Conservation (phyloP, 1,140 invertebrate genomes). For the Steinernema feltiae region DNA sequence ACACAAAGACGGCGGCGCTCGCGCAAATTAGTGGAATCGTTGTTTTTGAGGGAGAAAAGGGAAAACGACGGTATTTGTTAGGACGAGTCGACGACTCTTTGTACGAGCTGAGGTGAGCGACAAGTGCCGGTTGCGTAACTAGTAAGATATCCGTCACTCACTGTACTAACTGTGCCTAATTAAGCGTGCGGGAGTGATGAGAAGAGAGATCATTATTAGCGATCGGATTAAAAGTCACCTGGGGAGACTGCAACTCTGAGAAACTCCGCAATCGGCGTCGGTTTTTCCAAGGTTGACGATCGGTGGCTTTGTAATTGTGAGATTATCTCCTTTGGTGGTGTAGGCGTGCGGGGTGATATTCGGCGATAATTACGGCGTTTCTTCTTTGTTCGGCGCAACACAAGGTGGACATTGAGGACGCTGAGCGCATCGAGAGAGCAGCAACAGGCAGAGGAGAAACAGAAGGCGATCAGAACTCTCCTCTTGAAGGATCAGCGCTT, state of each 20-base stretch:
- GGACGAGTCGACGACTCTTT: not conserved
- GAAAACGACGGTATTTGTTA: not conserved
- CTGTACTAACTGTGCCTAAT: not conserved
- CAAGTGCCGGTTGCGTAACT: not conserved
- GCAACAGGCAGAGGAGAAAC: not conserved
- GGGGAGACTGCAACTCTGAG: not conserved
- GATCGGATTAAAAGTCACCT: not conserved
- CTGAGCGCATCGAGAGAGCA: not conserved
- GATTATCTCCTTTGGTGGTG: constrained; percentile 14
- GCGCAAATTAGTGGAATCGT: constrained; percentile 5
- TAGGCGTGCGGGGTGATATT: not conserved
- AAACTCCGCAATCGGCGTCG: not conserved
- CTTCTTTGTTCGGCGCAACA: constrained; percentile 9
- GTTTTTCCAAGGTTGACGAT: constrained; percentile 3
- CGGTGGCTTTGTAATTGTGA: constrained; percentile 10
- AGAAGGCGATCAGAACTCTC: too few species aligned
- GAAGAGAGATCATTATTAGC: not conserved
- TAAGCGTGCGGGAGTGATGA: not conserved
- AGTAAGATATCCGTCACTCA: not conserved
- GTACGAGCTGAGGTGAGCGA: not conserved
- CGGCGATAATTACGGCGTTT: constrained; percentile 13
- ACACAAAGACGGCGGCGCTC: constrained; percentile 5
- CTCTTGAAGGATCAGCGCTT: too few species aligned
- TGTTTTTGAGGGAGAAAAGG: not conserved
- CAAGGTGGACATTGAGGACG: not conserved